Base-by-base conservation (phyloP, 1,140 invertebrate genomes). In the Pogonomyrmex barbatus region DNA sequence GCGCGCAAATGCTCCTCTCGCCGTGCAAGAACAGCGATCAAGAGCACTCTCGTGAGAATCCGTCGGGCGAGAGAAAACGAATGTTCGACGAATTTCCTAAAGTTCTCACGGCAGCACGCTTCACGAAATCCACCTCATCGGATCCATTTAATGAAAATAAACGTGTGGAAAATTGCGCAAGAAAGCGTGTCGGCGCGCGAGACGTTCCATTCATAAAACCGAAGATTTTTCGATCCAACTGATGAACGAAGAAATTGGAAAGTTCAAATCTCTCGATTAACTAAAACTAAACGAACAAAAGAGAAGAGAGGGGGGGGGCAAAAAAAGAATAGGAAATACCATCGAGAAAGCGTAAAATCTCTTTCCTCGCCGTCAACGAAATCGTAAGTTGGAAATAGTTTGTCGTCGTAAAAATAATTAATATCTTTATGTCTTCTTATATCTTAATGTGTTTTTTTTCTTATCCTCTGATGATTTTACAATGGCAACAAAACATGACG, bases 131-230 rank as follows among this genome's bases (percentile, higher is more conserved):
- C 42, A 70, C 65, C 17, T 60, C 45, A 56, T 60, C 39, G 36
- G 52, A 70, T 73, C 4, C 14, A 45, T 30, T 56, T 45, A 65
- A 81, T 39, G 77, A 89, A 82, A 89, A 58, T 54, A 60, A 63
- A 77, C 47, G 47, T 62, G 36, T 82, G 63, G 36, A 82, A 62
- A 79, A 89, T 89, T 75, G 87, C 52, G 76, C 88, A 82, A 65
- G 89, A 91, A 91, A 91, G 90, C 90, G 90, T 91, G 89, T 91
- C 90, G 88, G 17, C n/a, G 47, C 81, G 67, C 73, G 56, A 87
- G 67, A 45, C 82, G 62, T 39, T 60, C 30, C 62, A 56, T 62
- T 50, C 8, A n/a, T 50, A 82, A 68, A 75, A 77, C 71, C 45
- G 78, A 50, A 42, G 24, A 50, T 68, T 87, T 86, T 78, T 60